A percentile compares a stretch with the other conserved stretches of the same genome.
Conservation (phyloP, 2,797 vertebrate genomes). For the Lemur catta region DNA sequence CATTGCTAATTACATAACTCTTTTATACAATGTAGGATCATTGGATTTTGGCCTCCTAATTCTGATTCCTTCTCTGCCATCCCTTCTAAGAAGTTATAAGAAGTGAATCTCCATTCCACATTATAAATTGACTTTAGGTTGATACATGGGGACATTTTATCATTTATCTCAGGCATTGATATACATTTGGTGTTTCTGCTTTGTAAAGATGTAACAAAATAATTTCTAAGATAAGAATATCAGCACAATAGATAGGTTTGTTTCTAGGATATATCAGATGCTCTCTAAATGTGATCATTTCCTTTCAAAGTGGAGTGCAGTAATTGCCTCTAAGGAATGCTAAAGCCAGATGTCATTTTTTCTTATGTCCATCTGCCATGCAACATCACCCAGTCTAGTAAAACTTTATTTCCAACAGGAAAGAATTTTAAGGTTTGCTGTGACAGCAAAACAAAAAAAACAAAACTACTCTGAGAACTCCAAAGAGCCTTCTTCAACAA, state of each 20-base stretch:
- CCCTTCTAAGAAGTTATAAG: slow-evolving; percentile 67
- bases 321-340: slow-evolving; percentile 76
- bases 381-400: slow-evolving; percentile 55
- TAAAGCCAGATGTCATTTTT: slow-evolving; percentile 78
- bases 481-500: slow-evolving; percentile 52
- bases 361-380: slow-evolving; percentile 64
- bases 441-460: slow-evolving; percentile 22
- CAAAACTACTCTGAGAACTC: slow-evolving; percentile 52
- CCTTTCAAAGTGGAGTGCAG: slow-evolving; percentile 77
- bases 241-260: slow-evolving; percentile 74
- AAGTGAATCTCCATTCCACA: slow-evolving; percentile 54
- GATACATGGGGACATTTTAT: slow-evolving; percentile 54
- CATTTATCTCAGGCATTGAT: slow-evolving; percentile 61
- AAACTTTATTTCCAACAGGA: slow-evolving; percentile 72
- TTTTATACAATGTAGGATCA: background rate
- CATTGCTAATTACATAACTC: background rate
- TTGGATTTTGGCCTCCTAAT: background rate
- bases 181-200: slow-evolving; percentile 65
- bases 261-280: slow-evolving; percentile 67
- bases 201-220: slow-evolving; percentile 76
- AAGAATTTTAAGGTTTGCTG: slow-evolving; percentile 65
- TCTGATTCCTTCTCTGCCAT: slow-evolving; percentile 6
- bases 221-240: slow-evolving; percentile 72
- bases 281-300: slow-evolving; percentile 79
- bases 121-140: slow-evolving; percentile 67